These are phyloP conservation scores for Diachrysia chrysitis DNA, from an alignment of 2,888 invertebrate genomes.

Conservation along the genomic window DNA sequence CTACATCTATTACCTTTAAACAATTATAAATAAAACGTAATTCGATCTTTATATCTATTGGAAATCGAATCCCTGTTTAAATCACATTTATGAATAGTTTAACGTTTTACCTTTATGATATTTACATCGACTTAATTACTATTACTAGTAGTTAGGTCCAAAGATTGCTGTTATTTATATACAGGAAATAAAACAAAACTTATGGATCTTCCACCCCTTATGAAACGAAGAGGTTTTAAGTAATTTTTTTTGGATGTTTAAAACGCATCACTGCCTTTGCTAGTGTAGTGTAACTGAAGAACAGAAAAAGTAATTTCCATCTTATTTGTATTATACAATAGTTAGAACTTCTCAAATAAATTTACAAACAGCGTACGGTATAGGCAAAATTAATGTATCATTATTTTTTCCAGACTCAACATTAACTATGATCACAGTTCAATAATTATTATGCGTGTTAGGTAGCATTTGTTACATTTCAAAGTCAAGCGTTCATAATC, in stretches of 20 bases:
- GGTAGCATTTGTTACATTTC: conserved; percentile 26
- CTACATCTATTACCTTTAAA: conserved; percentile 13
- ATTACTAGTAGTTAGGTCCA: neutral
- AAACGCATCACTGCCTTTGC: too few relatives aligned
- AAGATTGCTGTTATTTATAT: neutral
- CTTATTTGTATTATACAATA: too few relatives aligned
- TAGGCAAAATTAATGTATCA: too few relatives aligned
- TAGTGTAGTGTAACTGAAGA: too few relatives aligned
- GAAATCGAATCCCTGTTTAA: conserved; percentile 15
- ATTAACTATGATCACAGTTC: neutral
- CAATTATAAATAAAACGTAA: conserved; percentile 30
- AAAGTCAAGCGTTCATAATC: conserved; percentile 19
- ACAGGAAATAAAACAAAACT: neutral
- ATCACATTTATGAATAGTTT: neutral
- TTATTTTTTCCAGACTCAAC: too few relatives aligned
- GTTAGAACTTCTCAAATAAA: too few relatives aligned
- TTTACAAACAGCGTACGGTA: neutral
- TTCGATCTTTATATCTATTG: conserved; percentile 27
- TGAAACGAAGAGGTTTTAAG: too few relatives aligned
- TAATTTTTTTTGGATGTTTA: too few relatives aligned
- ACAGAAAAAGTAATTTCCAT: too few relatives aligned
- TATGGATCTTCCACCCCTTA: neutral
- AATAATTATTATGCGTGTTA: neutral
- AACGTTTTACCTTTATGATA: neutral
- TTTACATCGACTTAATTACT: neutral